Evolutionary conservation across 1,140 invertebrate species (phyloP), one percentile per base, ranked within the genome.

Genomic region (Chionoecetes opilio): DNA sequence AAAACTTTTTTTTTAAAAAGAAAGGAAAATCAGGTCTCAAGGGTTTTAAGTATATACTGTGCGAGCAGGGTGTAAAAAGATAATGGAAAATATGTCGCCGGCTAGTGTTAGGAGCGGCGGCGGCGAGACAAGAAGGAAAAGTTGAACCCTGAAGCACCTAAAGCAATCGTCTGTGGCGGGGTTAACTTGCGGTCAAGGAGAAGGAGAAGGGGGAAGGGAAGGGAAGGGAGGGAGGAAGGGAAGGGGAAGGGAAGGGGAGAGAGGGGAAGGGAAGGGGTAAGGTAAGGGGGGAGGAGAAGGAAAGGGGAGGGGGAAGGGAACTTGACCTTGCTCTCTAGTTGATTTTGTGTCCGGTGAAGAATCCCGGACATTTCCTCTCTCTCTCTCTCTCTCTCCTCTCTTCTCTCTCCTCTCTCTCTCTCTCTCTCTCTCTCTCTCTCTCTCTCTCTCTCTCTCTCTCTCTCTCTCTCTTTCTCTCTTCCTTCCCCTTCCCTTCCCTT

Each of bases 61-160:
- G 2, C 21, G 21, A 75, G 63, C 21, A 75, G 21, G 63, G 63
- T 5, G 63, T 5, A 46, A 46, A 75, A 26, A 1, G 63, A 21
- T 1, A 75, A 75, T 17, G 63, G 63, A 26, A 0, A n/a, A 75
- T 1, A 26, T 17, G 63, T 75, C 63, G 21, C 63, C n/a, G 63
- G 63, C 63, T 26, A 21, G 63, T 75, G 63, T 75, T 26, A 26
- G 63, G 63, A 75, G n/a, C 11, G 21, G 46, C 11, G 46, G 21
- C 11, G 21, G 8, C 11, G 46, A 53, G 8, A 53, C 11, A 53
- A 21, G 6, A n/a, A 2, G 6, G 63, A 75, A 75, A 75, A 75
- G 63, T 75, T 6, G 63, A 75, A 75, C 63, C 63, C 63, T 75
- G 63, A 75, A 75, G 63, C 63, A 75, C 26, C 63, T n/a, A 75